Evolutionary conservation across 2,888 invertebrate species (phyloP), one percentile per base, ranked within the genome.

Genomic region (Cheilosia vernalis): DNA sequence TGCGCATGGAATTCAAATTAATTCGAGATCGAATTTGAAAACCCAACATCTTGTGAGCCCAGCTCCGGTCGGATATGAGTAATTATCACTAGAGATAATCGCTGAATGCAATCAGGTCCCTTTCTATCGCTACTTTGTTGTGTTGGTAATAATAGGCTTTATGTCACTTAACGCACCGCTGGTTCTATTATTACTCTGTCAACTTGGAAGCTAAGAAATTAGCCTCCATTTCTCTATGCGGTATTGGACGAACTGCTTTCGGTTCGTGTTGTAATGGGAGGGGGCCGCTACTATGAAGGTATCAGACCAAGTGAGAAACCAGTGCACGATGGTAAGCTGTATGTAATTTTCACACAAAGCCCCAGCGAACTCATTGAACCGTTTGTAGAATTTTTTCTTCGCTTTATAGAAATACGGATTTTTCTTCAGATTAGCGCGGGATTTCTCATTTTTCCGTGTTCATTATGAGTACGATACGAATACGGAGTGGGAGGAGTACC

Each of bases 1-100:
- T 70, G 79, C 79, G 79, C 79, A 51, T 61, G 79, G 84, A 84
- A 84, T 84, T 84, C 79, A 42, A 69, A 79, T 79, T 79, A 79
- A 84, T 80, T 53, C 15, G 6, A 51, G 40, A 72, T 63, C 47
- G 24, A 55, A 61, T 24, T 17, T 7, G 19, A 40, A 47, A 56
- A 70, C 42, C 40, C 4, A 70, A 53, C 33, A 77, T 55, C 27
- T 69, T 21, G 21, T 37, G 33, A 24, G 9, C 21, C 24, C n/a
- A 51, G 51, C 19, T 21, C 4, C 19, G n/a, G 15, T 63, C 47
- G 56, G 56, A 63, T 47, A 56, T 78, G 77, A 77, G 61, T 77
- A 69, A 77, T 64, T 69, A 24, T 2, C 37, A 3, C 15, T 13
- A 40, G 47, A 47, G 44, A 42, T 37, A 42, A 44, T 24, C 40